phyloP scores from a whole-genome alignment of 2,797 vertebrate genomes.

The Rhynchotus rufescens region DNA sequence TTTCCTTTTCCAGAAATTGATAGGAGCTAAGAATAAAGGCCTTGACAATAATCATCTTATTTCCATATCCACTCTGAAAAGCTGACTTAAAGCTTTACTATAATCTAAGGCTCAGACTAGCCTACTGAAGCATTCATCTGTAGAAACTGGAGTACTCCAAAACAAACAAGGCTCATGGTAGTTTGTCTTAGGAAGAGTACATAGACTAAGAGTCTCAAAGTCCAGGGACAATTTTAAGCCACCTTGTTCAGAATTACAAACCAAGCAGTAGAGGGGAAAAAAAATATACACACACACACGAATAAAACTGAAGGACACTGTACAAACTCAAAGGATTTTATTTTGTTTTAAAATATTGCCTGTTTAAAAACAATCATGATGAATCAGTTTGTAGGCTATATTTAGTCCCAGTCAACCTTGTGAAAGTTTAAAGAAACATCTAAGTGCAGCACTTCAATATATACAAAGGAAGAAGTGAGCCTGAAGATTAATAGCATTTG shows the following conservation, averaged over 20 bases:
- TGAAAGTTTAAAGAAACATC: neutral
- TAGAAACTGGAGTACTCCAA: neutral
- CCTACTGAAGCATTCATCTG: constrained; percentile 14
- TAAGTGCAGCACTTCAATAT: neutral
- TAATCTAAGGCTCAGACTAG: neutral
- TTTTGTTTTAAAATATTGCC: neutral
- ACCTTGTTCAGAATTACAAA: neutral
- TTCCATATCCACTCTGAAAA: constrained; percentile 2
- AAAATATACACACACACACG: no score
- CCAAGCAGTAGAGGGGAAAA: neutral
- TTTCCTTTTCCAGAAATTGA: neutral
- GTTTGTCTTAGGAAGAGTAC: neutral
- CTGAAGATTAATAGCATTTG: neutral
- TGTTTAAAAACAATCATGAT: neutral
- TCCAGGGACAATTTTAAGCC: neutral
- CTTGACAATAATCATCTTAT: neutral
- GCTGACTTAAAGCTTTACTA: neutral
- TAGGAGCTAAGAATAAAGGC: neutral
- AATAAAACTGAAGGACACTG: neutral
- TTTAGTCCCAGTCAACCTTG: neutral
- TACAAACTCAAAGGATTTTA: neutral
- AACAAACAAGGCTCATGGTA: neutral
- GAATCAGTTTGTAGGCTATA: neutral
- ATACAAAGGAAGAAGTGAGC: fast-evolving
- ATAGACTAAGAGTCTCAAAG: neutral